Evolutionary conservation across 2,888 invertebrate species (phyloP).

Genomic region (Chloromyia formosa): DNA sequence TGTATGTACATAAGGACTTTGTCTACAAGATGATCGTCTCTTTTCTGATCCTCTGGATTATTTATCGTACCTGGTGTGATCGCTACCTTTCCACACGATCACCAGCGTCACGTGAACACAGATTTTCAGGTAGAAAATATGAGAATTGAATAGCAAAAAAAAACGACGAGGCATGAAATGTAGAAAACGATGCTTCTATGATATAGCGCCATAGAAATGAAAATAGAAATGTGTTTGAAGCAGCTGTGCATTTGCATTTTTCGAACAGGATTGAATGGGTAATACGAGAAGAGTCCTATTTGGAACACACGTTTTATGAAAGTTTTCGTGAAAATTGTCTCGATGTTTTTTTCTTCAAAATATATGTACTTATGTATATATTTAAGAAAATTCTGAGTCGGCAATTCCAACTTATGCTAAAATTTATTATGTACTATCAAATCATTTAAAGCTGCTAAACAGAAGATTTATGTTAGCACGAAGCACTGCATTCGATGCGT

Average conservation of each 20-base stretch:
- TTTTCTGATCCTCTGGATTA: not conserved
- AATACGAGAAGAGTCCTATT: too few species aligned
- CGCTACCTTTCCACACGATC: not conserved
- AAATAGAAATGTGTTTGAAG: not conserved
- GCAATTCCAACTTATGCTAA: too few species aligned
- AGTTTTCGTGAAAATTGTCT: too few species aligned
- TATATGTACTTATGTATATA: too few species aligned
- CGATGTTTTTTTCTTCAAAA: too few species aligned
- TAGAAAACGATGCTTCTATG: not conserved
- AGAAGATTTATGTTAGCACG: too few species aligned
- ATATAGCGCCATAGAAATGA: not conserved
- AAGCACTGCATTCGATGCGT: too few species aligned
- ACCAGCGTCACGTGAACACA: not conserved
- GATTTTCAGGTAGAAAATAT: not conserved
- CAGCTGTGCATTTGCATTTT: conserved; percentile 5
- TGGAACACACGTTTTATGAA: too few species aligned
- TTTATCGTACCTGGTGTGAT: conserved; percentile 7
- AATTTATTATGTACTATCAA: too few species aligned
- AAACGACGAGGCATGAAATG: not conserved
- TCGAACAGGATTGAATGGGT: not conserved
- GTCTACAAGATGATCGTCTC: not conserved
- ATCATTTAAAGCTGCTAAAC: too few species aligned
- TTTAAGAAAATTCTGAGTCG: too few species aligned
- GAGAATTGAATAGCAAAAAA: not conserved
- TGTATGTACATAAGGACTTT: not conserved